Evolutionary conservation across 2,888 invertebrate genomes (phyloP).

Genomic region (Schrankia costaestrigalis): DNA sequence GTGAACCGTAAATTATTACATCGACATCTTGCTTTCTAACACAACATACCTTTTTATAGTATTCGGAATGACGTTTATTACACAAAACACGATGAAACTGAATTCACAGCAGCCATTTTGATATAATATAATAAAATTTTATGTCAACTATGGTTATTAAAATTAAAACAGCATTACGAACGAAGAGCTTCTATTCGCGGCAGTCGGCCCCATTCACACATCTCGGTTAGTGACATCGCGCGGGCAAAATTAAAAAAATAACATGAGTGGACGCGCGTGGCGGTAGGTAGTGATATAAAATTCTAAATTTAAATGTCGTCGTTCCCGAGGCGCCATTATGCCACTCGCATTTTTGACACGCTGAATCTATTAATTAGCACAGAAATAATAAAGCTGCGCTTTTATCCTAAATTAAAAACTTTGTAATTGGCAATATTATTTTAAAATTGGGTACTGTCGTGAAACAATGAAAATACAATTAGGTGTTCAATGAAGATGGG

Average conservation of each 20-base stretch:
- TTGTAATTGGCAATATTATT: no score
- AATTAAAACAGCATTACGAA: constrained; percentile 17
- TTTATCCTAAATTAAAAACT: no score
- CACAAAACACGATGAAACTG: no score
- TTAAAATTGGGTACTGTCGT: no score
- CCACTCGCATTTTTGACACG: constrained; percentile 40
- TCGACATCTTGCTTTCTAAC: constrained; percentile 41
- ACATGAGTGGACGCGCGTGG: constrained; percentile 37
- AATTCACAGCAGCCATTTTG: constrained; percentile 10
- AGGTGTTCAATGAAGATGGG: no score
- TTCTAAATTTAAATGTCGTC: constrained; percentile 71
- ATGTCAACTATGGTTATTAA: constrained; percentile 15
- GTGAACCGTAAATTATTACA: constrained; percentile 55
- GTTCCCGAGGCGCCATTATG: constrained; percentile 49
- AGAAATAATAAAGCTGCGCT: no score
- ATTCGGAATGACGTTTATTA: constrained; percentile 28
- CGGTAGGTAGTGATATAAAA: constrained; percentile 67
- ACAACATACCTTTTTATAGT: constrained; percentile 29
- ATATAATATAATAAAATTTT: constrained; percentile 8
- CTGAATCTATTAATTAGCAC: constrained; percentile 34
- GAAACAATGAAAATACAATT: no score
- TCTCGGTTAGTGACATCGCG: constrained; percentile 64
- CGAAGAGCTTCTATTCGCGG: constrained; percentile 54
- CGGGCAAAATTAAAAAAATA: constrained; percentile 56
- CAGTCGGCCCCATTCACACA: constrained; percentile 62